phyloP scores from a whole-genome alignment of 37 sponge, comb jelly and placozoan genomes.

The Halisarca cf. caerulea region DNA sequence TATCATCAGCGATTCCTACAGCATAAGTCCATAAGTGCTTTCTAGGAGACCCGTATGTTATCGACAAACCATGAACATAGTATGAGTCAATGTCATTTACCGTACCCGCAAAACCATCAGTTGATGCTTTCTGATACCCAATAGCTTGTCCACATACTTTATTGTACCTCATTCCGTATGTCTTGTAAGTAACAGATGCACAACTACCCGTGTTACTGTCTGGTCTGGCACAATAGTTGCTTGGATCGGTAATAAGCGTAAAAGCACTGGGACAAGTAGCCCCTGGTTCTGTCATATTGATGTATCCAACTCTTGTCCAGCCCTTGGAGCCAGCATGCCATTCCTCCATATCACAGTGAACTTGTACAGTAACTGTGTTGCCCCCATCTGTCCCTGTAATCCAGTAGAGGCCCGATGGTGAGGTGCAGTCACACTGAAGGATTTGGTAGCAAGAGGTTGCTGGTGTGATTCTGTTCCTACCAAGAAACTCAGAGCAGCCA shows the following conservation, averaged over 20 bases:
- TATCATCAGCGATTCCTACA: constrained; percentile 8
- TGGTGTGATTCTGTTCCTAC: neutral
- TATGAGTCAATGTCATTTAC: neutral
- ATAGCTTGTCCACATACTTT: constrained; percentile 34
- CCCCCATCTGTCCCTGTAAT: neutral
- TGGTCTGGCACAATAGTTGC: neutral
- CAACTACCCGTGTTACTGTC: neutral
- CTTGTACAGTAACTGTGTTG: neutral
- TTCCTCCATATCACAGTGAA: constrained; percentile 11
- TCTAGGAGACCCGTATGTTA: constrained; percentile 28
- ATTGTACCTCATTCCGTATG: neutral
- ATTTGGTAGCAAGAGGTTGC: neutral
- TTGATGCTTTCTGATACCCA: constrained; percentile 22
- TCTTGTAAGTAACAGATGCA: neutral
- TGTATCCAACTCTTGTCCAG: constrained; percentile 21
- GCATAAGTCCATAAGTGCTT: constrained; percentile 39
- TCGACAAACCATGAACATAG: constrained; percentile 25
- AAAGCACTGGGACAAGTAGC: neutral
- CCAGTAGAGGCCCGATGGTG: constrained; percentile 3
- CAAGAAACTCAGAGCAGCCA: neutral
- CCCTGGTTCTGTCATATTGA: constrained; percentile 1
- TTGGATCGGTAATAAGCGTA: neutral
- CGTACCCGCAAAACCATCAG: constrained; percentile 7
- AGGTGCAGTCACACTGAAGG: neutral
- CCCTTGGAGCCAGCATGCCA: constrained; percentile 4